Conservation (phyloP, 1,140 invertebrate species). For the Kradibia gibbosae region DNA sequence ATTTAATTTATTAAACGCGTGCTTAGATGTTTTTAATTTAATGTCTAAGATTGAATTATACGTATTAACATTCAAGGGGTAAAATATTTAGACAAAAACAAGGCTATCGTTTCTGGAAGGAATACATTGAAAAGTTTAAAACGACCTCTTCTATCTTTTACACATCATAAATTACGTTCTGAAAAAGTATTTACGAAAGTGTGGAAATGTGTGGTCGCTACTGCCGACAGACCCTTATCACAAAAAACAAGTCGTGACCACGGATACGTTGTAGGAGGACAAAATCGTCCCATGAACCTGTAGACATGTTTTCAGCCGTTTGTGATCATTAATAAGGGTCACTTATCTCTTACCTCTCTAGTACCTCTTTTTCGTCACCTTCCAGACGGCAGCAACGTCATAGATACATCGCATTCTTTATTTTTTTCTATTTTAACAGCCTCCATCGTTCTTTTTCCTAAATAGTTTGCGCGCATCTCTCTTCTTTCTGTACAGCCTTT, state of each 20-base stretch:
- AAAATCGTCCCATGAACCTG: slow-evolving; percentile 48
- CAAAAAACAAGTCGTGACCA: slow-evolving; percentile 10
- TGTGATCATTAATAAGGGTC: slow-evolving; percentile 57
- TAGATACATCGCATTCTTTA: neutral
- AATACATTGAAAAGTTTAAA: slow-evolving; percentile 35
- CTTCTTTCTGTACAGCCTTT: slow-evolving; percentile 50
- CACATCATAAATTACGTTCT: slow-evolving; percentile 30
- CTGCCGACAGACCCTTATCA: neutral
- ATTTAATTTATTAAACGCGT: neutral
- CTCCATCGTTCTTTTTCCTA: neutral
- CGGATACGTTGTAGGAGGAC: neutral
- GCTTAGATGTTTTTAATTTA: neutral
- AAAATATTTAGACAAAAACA: neutral
- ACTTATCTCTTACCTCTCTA: slow-evolving; percentile 39
- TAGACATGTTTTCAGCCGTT: slow-evolving; percentile 33
- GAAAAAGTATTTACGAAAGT: slow-evolving; percentile 35
- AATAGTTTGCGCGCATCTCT: neutral
- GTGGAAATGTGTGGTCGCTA: neutral
- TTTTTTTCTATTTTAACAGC: neutral
- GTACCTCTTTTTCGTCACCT: neutral
- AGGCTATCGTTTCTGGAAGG: neutral
- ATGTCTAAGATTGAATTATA: slow-evolving; percentile 7
- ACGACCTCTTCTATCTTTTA: slow-evolving; percentile 9
- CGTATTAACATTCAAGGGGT: neutral
- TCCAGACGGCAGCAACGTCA: neutral